Evolutionary conservation across 2,888 invertebrate species (phyloP).

Genomic region (Melanargia galathea): DNA sequence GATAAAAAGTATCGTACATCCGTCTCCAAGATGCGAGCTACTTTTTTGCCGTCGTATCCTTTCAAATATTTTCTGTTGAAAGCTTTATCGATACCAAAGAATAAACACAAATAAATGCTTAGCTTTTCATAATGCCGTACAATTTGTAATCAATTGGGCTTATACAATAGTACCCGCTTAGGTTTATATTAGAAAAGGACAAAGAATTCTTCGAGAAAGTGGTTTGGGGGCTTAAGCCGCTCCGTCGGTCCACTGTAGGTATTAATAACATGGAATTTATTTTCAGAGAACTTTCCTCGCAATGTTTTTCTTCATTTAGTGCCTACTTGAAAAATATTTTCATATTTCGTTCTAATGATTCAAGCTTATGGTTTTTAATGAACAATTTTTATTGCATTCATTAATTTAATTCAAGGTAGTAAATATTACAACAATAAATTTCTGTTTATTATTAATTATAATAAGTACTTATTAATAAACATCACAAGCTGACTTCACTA

Average conservation of each 20-base stretch:
- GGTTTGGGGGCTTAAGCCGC: constrained; percentile 15
- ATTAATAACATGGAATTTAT: constrained; percentile 18
- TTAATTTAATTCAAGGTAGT: no score
- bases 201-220: constrained; percentile 15
- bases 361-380: background rate
- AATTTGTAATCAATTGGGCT: constrained; percentile 19
- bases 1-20: no score
- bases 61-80: no score
- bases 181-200: constrained; percentile 19
- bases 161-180: constrained; percentile 11
- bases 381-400: no score
- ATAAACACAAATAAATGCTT: background rate
- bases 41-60: no score
- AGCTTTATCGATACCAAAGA: background rate
- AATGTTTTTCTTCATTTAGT: constrained; percentile 11
- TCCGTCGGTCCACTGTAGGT: constrained; percentile 6
- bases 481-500: no score
- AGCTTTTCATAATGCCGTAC: background rate
- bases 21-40: no score
- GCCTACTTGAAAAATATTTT: constrained; percentile 6
- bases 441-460: no score
- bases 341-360: background rate
- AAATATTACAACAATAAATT: no score
- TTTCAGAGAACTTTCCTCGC: constrained; percentile 4
- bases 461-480: no score